Evolutionary conservation across 1,140 invertebrate species (phyloP), one percentile per base, ranked within the genome.

Genomic region (Cardiocondyla obscurior): DNA sequence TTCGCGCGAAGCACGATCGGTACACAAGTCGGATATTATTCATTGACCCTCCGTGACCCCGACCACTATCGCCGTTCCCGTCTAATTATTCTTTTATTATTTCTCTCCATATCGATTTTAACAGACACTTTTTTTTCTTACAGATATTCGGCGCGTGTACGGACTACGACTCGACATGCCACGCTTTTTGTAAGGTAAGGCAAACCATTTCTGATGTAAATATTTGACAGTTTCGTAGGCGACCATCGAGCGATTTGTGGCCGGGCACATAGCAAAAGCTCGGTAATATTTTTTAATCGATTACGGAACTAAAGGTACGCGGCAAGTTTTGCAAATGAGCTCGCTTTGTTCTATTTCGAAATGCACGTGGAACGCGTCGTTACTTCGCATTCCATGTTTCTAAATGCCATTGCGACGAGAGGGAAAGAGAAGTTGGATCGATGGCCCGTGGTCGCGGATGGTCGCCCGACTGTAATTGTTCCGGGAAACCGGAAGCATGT

Each of bases 71-170:
- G 33, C 58, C 67, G 42, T 65, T 39, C 53, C 46, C 67, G 14
- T 12, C 42, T 25, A 30, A 25, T 42, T 51, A 33, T 57, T 25
- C 16, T 10, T 57, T 81, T 36, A n/a, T 77, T 51, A 72, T 57
- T 81, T 70, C 65, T 46, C 6, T 16, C 10, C 49, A n/a, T 8
- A 8, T 39, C n/a, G 16, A 73, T 85, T 49, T 64, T 42, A 53
- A 25, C 33, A 10, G 12, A 65, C 12, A 72, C 79, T 46, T 82
- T 0, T 85, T 2, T 85, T 53, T 85, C 83, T 90, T 93, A 30
- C 91, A 93, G 92, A 93, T 93, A 92, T 90, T 93, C 86, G 87
- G 82, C 62, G 79, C 39, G 79, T 86, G 67, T 82, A 85, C 88
- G 85, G 90, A 69, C 81, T 88, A 64, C 86, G 81, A 58, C 58